Percentiles rank a stretch among this genome's conserved stretches.
These are phyloP conservation scores for Crax fasciolata DNA, from an alignment of 2,797 vertebrate species.

Conservation along the genomic window DNA sequence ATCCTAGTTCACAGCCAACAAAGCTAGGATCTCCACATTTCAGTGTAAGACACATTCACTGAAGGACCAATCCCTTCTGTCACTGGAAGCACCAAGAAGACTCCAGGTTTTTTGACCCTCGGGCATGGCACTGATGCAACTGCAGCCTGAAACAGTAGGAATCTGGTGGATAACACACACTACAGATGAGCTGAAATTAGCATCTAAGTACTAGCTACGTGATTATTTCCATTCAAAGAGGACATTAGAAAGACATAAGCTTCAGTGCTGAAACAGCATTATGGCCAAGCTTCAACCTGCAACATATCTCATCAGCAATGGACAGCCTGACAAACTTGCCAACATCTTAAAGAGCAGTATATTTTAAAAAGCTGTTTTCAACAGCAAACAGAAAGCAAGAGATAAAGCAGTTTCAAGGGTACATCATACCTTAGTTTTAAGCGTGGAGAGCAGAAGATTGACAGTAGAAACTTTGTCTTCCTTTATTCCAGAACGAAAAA, in stretches of 20 bases:
- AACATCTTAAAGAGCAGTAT: neutral
- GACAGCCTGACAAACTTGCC: neutral
- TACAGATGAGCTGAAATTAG: neutral
- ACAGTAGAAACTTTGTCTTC: conserved; percentile 93
- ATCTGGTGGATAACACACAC: neutral
- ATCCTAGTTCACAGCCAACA: neutral
- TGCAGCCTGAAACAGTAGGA: neutral
- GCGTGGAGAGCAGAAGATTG: conserved; percentile 91
- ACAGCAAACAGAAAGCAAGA: neutral
- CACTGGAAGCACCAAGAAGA: neutral
- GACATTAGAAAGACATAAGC: neutral
- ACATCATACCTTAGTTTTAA: conserved; percentile 88
- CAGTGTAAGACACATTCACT: neutral
- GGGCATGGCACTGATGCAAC: neutral
- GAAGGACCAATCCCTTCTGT: neutral
- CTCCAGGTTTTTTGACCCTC: neutral
- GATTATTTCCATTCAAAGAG: neutral
- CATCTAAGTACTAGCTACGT: neutral
- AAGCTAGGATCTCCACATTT: neutral
- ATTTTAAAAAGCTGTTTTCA: neutral
- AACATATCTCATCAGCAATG: neutral
- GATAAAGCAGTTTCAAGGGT: neutral
- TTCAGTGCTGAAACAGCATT: neutral
- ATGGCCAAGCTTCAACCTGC: neutral
- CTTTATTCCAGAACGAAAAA: conserved; percentile 90